Percentiles rank a stretch among this genome's conserved stretches.
Evolutionary conservation across 2,888 invertebrate genomes (phyloP).

Genomic region (Myathropa florea): DNA sequence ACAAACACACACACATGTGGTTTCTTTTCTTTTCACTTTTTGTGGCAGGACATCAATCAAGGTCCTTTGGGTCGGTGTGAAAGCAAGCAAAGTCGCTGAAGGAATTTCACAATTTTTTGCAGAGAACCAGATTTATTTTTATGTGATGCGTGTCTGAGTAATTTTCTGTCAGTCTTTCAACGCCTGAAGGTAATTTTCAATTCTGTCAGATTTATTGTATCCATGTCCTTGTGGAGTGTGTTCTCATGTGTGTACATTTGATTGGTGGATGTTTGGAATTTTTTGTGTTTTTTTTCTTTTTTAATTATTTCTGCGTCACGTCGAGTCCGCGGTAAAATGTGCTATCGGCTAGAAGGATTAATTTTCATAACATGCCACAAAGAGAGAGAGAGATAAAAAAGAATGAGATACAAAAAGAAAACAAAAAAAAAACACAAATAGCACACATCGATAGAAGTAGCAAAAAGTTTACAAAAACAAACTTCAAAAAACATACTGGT

Average conservation of each 20-base stretch:
- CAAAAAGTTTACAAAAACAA: background rate
- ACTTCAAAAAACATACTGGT: background rate
- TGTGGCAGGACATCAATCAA: constrained; percentile 54
- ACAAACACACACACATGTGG: background rate
- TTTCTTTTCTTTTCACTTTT: background rate
- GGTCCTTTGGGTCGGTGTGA: constrained; percentile 19
- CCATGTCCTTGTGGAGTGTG: constrained; percentile 5
- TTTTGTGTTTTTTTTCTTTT: background rate
- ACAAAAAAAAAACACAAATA: background rate
- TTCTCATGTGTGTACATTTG: background rate
- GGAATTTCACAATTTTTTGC: constrained; percentile 42
- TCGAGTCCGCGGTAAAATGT: background rate
- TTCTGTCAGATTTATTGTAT: constrained; percentile 2
- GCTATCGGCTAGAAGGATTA: background rate
- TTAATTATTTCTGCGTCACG: constrained; percentile 13
- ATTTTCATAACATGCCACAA: background rate
- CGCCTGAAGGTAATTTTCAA: constrained; percentile 47
- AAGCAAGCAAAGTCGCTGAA: background rate
- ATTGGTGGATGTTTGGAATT: background rate
- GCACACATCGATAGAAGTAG: background rate
- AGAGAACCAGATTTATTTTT: constrained; percentile 37
- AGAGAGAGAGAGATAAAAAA: background rate
- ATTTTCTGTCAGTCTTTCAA: constrained; percentile 26
- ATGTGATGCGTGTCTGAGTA: background rate
- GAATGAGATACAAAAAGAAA: background rate